Evolutionary conservation across 2,888 invertebrate genomes (phyloP), one percentile per base, ranked within the genome.

Genomic region (Scrobipalpa costella): DNA sequence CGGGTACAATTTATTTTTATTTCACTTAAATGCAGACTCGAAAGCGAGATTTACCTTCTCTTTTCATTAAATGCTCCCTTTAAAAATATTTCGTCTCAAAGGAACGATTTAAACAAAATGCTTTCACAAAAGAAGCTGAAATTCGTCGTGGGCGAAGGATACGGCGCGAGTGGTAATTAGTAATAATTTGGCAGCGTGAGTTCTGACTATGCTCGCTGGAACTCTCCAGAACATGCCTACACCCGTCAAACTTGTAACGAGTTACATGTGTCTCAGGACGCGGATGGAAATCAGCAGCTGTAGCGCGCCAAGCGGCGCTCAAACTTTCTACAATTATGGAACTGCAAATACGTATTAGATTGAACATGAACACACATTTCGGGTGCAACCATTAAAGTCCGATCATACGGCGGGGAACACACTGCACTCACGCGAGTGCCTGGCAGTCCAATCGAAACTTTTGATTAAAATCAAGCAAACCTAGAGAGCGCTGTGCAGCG

Each of bases 401-500:
- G 80, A 85, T 84, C 84, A 82, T 78, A 75, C 70, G 47, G 49
- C 60, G 49, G 75, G 75, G 73, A 77, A 74, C 78, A 77, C 73
- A 77, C 74, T 84, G 85, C 83, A 81, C 83, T 85, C 86, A 77
- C 79, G 77, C 78, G 78, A 73, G 76, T 76, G 79, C 81, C 76
- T 81, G 82, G 86, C 85, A 83, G 84, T 83, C 80, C 88, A 90
- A 90, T 90, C 83, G 86, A 86, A 90, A 90, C 86, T 90, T 90
- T 91, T 90, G 90, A 90, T 90, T 91, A 90, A 90, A 90, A 90
- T 89, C 90, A 90, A 87, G 86, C 88, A 87, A 87, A 86, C 86
- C 83, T 69, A 76, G 79, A 80, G 21, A 49, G 49, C 49, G 71
- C 75, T 74, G 76, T 77, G 38, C 52, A 69, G 38, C 76, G 76